Evolutionary conservation across 1,140 invertebrate species (phyloP).

Genomic region (Planococcus citri): DNA sequence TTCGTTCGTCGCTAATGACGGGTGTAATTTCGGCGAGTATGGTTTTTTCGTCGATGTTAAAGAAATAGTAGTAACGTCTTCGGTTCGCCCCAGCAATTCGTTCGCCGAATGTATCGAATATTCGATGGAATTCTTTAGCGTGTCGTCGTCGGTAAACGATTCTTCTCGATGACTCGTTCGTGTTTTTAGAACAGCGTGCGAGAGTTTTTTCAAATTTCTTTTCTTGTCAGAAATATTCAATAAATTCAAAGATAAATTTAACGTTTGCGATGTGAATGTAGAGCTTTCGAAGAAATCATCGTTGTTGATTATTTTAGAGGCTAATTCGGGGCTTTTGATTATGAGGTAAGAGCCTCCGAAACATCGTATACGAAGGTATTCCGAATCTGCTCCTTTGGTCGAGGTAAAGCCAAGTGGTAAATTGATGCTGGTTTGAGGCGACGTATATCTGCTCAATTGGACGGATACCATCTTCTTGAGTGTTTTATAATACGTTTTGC

Average conservation of each 20-base stretch:
- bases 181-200: background rate
- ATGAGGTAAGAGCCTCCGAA: background rate
- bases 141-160: background rate
- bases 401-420: background rate
- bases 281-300: background rate
- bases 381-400: background rate
- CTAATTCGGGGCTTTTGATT: background rate
- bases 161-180: background rate
- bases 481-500: background rate
- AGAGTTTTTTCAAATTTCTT: background rate
- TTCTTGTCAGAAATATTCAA: background rate
- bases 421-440: background rate
- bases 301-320: background rate
- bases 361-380: background rate
- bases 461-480: background rate
- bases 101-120: no score
- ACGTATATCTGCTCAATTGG: background rate
- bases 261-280: background rate
- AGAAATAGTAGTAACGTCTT: no score
- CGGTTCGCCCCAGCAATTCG: no score
- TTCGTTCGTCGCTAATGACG: no score
- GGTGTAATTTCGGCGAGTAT: no score
- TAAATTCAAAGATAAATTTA: background rate
- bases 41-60: no score
- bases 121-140: no score